Percentiles rank a stretch among this genome's conserved stretches.
Conservation (phyloP, 2,888 invertebrate species). For the Erpobdella octoculata region DNA sequence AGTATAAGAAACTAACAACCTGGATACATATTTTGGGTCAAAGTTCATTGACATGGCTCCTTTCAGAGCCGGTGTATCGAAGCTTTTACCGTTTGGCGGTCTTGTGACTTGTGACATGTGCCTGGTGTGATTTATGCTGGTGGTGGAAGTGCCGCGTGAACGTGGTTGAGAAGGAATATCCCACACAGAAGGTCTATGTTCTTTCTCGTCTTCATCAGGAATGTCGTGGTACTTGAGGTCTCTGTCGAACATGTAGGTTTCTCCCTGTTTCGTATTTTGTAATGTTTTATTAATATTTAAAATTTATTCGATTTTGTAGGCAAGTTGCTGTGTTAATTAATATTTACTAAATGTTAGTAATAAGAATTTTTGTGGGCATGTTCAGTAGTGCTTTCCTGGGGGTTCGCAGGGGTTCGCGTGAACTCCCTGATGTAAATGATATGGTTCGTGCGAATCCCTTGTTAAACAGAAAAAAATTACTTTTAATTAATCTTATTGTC, state of each 20-base stretch:
- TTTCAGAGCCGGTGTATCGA: background rate
- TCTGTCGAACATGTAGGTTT: background rate
- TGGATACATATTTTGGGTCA: background rate
- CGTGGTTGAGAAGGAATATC: background rate
- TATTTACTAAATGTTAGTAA: too few species aligned
- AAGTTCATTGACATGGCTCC: constrained; percentile 7
- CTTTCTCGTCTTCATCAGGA: constrained; percentile 1
- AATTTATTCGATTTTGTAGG: too few species aligned
- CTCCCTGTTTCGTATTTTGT: background rate
- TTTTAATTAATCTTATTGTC: too few species aligned
- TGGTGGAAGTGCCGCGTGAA: background rate
- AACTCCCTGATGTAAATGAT: too few species aligned
- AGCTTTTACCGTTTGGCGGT: background rate
- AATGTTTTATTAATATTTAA: too few species aligned
- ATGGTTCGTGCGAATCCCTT: too few species aligned
- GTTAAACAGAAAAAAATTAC: too few species aligned
- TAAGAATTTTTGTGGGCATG: too few species aligned
- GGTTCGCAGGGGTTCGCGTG: too few species aligned
- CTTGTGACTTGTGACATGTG: background rate
- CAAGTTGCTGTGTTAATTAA: too few species aligned
- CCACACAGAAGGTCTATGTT: background rate
- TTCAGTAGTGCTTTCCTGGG: too few species aligned
- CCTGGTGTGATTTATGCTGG: background rate
- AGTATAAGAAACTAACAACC: background rate
- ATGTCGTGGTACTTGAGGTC: constrained; percentile 24